Percentiles rank a stretch among this genome's conserved stretches.
Evolutionary conservation across 2,113 vertebrate species (phyloP).

Genomic region (Lepus americanus): DNA sequence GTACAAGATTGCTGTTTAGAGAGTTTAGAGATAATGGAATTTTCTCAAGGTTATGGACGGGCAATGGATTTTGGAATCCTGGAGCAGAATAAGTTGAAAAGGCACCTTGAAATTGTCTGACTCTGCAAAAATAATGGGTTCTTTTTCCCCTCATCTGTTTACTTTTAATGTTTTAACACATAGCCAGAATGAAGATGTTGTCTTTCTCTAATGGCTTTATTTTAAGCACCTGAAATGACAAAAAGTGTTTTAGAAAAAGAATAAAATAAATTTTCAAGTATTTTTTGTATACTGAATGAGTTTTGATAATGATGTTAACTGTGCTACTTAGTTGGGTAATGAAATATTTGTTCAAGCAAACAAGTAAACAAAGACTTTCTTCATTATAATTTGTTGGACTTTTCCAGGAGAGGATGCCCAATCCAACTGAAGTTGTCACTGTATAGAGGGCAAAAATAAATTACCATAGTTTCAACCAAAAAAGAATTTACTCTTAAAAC

Average conservation of each 20-base stretch:
- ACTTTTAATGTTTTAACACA: constrained; percentile 44
- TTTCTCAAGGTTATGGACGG: constrained; percentile 47
- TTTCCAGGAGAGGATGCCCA: background rate
- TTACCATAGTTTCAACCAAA: background rate
- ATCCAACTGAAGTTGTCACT: background rate
- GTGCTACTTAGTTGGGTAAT: background rate
- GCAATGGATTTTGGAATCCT: background rate
- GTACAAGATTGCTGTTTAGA: background rate
- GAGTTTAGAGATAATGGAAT: constrained; percentile 54
- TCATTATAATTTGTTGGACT: constrained; percentile 3
- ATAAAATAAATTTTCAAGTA: background rate
- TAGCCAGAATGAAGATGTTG: background rate
- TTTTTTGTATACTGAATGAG: background rate
- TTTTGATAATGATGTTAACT: constrained; percentile 39
- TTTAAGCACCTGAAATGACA: constrained; percentile 42
- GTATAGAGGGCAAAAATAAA: background rate
- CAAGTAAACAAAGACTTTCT: background rate
- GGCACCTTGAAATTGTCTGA: constrained; percentile 47
- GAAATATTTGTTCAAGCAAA: constrained; percentile 11
- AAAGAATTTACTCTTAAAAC: constrained; percentile 35
- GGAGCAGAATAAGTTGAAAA: background rate
- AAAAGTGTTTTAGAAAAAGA: constrained; percentile 25
- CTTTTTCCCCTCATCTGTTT: background rate
- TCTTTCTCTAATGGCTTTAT: constrained; percentile 15
- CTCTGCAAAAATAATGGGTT: constrained; percentile 1